Percentiles rank a stretch among this genome's conserved stretches.
phyloP scores from a whole-genome alignment of 2,797 vertebrate genomes.

The Okamejei kenojei region DNA sequence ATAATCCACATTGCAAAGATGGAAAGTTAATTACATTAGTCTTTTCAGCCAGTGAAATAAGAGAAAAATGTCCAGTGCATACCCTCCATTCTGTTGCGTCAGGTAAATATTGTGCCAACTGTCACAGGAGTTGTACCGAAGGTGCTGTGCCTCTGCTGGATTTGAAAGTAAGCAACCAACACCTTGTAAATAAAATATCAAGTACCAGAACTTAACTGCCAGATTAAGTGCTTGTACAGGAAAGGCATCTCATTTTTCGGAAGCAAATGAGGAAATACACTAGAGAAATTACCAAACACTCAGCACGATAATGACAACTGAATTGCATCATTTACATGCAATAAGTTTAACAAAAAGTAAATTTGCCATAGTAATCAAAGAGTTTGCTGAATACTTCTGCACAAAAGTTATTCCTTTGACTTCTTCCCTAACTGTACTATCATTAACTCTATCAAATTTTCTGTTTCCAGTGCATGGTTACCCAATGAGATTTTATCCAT shows the following conservation, averaged over 20 bases:
- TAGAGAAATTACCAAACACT: not conserved
- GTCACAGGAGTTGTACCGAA: not conserved
- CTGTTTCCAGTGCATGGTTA: not conserved
- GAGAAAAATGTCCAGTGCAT: not conserved
- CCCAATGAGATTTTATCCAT: not conserved
- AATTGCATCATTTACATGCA: not conserved
- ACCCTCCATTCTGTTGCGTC: not conserved
- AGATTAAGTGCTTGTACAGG: not conserved
- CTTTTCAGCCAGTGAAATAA: no score
- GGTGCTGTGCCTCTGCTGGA: not conserved
- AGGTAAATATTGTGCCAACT: not conserved
- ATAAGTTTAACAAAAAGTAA: not conserved
- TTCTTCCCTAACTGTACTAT: not conserved
- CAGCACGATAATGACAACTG: not conserved
- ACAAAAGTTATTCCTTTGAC: no score
- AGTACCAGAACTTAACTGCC: not conserved
- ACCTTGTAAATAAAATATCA: not conserved
- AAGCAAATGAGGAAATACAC: not conserved
- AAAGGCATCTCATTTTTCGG: not conserved
- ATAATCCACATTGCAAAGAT: not conserved
- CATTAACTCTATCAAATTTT: not conserved
- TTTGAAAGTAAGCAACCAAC: not conserved
- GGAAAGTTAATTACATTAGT: no score
- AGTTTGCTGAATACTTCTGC: not conserved
- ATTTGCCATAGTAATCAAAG: not conserved